A percentile compares a stretch with the other conserved stretches of the same genome.
phyloP scores from a whole-genome alignment of 2,113 vertebrate genomes.

The Thunnus maccoyii region DNA sequence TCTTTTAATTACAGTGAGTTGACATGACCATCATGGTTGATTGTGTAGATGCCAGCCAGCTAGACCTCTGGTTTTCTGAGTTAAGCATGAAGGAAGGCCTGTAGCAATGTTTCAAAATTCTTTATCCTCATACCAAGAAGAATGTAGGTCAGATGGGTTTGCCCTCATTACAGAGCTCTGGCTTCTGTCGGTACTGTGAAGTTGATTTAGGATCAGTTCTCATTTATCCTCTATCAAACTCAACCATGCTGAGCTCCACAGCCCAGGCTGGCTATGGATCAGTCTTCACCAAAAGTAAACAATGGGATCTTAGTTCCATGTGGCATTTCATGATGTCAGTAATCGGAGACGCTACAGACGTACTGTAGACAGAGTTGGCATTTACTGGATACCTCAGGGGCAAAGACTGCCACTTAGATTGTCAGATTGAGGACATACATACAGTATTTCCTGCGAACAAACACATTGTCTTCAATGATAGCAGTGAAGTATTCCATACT shows the following conservation, averaged over 20 bases:
- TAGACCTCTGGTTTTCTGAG: constrained; percentile 24
- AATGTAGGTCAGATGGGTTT: constrained; percentile 73
- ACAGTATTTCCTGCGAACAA: constrained; percentile 39
- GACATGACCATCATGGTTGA: constrained; percentile 56
- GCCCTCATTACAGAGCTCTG: constrained; percentile 71
- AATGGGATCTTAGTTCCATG: constrained; percentile 29
- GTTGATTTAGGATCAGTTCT: constrained; percentile 66
- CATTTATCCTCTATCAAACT: constrained; percentile 62
- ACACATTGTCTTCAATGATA: constrained; percentile 27
- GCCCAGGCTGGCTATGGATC: constrained; percentile 26
- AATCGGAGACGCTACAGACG: constrained; percentile 16
- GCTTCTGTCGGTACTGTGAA: constrained; percentile 49
- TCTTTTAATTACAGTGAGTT: constrained; percentile 58
- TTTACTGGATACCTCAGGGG: constrained; percentile 56
- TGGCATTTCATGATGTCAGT: constrained; percentile 62
- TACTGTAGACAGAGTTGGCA: constrained; percentile 43
- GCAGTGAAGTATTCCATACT: constrained; percentile 3
- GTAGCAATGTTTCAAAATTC: constrained; percentile 43
- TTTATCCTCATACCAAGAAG: constrained; percentile 37
- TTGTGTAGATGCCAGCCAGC: constrained; percentile 25
- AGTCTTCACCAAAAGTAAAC: constrained; percentile 54
- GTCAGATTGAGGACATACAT: constrained; percentile 65
- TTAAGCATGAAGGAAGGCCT: constrained; percentile 18
- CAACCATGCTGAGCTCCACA: constrained; percentile 19
- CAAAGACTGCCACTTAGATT: constrained; percentile 48